These are phyloP conservation scores for Epinotia demarniana DNA, from an alignment of 2,888 invertebrate species.

Conservation along the genomic window DNA sequence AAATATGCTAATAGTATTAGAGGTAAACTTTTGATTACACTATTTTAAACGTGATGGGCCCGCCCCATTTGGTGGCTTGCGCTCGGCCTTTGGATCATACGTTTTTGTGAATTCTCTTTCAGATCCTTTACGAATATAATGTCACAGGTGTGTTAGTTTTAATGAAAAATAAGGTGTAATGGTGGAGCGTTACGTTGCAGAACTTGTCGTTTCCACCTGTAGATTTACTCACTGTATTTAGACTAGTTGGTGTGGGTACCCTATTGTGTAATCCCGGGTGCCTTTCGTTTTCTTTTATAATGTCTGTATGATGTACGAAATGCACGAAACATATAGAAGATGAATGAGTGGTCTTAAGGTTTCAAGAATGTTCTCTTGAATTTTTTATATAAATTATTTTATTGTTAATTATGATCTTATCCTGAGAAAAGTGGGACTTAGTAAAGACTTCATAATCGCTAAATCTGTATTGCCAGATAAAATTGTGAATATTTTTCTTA, in stretches of 20 bases:
- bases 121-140: constrained; percentile 70
- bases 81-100: constrained; percentile 20
- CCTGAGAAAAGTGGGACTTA: constrained; percentile 80
- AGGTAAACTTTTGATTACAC: constrained; percentile 16
- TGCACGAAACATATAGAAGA: constrained; percentile 96
- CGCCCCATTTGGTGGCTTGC: background rate
- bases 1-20: constrained; percentile 53
- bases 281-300: constrained; percentile 79
- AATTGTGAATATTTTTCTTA: constrained; percentile 84
- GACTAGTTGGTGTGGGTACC: constrained; percentile 84
- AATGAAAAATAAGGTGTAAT: constrained; percentile 59
- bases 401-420: constrained; percentile 77
- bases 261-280: constrained; percentile 82
- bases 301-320: constrained; percentile 94
- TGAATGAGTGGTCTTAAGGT: constrained; percentile 72
- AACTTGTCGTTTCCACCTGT: constrained; percentile 70
- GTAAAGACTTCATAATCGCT: constrained; percentile 74
- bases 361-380: constrained; percentile 71
- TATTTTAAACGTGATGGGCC: constrained; percentile 31
- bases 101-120: constrained; percentile 76
- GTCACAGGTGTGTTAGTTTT: constrained; percentile 57
- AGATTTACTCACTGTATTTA: constrained; percentile 83
- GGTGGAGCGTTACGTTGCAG: constrained; percentile 63
- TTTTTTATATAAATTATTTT: constrained; percentile 81
- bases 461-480: constrained; percentile 85